Evolutionary conservation across 1,140 invertebrate genomes (phyloP), one percentile per base, ranked within the genome.

Genomic region (Papilio polyxenes): DNA sequence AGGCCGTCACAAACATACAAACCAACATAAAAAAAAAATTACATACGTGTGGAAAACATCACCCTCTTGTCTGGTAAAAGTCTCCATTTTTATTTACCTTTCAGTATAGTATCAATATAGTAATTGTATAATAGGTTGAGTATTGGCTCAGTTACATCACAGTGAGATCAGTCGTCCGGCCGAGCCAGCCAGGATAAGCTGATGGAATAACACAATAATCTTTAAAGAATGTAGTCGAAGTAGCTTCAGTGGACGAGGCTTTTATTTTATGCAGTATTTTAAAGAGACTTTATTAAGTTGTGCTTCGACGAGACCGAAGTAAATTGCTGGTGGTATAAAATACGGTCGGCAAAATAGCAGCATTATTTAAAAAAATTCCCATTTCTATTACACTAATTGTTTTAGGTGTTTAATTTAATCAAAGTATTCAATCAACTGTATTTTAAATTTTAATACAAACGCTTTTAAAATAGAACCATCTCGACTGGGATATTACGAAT

Each of bases 181-280:
- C 37, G 4, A 79, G 77, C 17, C 76, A 40, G 59, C 40, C 15
- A 48, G 31, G 78, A 44, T 49, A 69, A 65, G 56, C 40, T 49
- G 78, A 69, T 80, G 62, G 40, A 69, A 80, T 80, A 80, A 80
- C 78, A 20, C 40, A 80, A 80, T 80, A 80, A 80, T 80, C 78
- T 69, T 80, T 80, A 62, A 65, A 80, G 62, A 51, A 53, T 80
- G 11, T 80, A 44, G 59, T 80, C 37, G 59, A 15, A 80, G 59
- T 65, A 48, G 40, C 59, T 69, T 44, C 78, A 11, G 37, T 44
- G 48, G 53, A 31, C 6, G 37, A 69, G 59, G 78, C 78, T 80
- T 80, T 69, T 69, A 80, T 20, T 80, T 65, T 65, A 80, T 48
- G 44, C 78, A 20, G n/a, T 44, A 80, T 80, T 80, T 69, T 80